Conservation (phyloP, 2,113 vertebrate species). For the Sylvia atricapilla region DNA sequence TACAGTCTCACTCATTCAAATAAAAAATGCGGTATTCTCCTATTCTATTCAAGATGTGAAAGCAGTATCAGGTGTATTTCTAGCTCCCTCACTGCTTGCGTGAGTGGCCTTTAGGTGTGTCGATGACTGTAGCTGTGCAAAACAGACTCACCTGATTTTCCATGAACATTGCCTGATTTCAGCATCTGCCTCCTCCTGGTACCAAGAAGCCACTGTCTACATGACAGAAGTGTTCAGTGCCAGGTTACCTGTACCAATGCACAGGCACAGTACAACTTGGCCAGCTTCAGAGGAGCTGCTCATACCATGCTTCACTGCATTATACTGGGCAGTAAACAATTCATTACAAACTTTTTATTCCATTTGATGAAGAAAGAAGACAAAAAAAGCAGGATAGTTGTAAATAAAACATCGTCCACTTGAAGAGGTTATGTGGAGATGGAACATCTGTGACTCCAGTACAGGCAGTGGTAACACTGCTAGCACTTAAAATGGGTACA, state of each 20-base stretch:
- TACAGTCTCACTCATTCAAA: neutral
- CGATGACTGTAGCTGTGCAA: neutral
- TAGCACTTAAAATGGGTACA: neutral
- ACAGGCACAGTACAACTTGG: neutral
- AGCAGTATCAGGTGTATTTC: neutral
- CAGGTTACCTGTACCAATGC: neutral
- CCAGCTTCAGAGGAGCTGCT: neutral
- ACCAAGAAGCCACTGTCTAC: neutral
- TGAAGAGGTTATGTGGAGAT: neutral
- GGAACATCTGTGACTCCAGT: neutral
- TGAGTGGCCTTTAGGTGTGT: neutral
- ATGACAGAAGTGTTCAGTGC: neutral
- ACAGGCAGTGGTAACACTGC: neutral
- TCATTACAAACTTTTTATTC: neutral
- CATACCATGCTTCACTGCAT: neutral
- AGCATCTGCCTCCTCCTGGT: neutral
- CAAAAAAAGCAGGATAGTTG: neutral
- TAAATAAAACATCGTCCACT: neutral
- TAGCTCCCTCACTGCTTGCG: neutral
- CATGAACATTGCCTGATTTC: neutral
- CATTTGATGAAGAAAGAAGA: neutral
- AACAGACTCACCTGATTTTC: neutral
- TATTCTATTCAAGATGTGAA: neutral
- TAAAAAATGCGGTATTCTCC: neutral
- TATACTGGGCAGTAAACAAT: neutral